phyloP scores from a whole-genome alignment of 1,140 invertebrate species.

The Drosophila varians region DNA sequence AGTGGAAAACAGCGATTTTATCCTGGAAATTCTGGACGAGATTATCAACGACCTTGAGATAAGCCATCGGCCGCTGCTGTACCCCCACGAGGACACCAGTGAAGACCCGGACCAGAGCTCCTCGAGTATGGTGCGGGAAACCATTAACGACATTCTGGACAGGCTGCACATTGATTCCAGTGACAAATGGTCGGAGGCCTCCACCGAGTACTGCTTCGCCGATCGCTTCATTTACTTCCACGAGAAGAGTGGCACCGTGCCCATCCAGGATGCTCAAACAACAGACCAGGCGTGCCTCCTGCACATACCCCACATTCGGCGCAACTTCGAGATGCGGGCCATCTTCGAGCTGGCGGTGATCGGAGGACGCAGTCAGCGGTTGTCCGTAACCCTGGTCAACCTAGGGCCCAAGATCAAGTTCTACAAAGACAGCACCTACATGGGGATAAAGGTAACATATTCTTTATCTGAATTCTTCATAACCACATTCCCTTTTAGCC shows the following conservation, averaged over 20 bases:
- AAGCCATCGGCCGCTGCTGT: slow-evolving; percentile 36
- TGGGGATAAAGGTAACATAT: slow-evolving; percentile 56
- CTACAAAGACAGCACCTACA: slow-evolving; percentile 55
- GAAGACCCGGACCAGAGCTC: slow-evolving; percentile 41
- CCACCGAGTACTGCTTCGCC: slow-evolving; percentile 63
- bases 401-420: slow-evolving; percentile 48
- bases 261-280: neutral
- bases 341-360: slow-evolving; percentile 51
- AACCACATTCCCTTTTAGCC: slow-evolving; percentile 46
- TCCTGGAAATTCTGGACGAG: slow-evolving; percentile 64
- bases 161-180: slow-evolving; percentile 65
- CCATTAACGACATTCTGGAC: slow-evolving; percentile 50
- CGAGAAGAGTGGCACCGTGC: slow-evolving; percentile 51
- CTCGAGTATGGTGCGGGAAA: slow-evolving; percentile 40
- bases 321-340: slow-evolving; percentile 40
- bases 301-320: slow-evolving; percentile 59
- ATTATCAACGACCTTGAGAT: slow-evolving; percentile 68
- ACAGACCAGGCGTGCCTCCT: slow-evolving; percentile 29
- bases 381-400: slow-evolving; percentile 63
- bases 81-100: neutral
- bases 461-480: neutral
- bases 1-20: slow-evolving; percentile 27
- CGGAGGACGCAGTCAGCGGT: slow-evolving; percentile 51
- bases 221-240: slow-evolving; percentile 67
- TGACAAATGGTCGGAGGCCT: slow-evolving; percentile 48